Evolutionary conservation across 2,888 invertebrate genomes (phyloP).

Genomic region (Tiliacea aurago): DNA sequence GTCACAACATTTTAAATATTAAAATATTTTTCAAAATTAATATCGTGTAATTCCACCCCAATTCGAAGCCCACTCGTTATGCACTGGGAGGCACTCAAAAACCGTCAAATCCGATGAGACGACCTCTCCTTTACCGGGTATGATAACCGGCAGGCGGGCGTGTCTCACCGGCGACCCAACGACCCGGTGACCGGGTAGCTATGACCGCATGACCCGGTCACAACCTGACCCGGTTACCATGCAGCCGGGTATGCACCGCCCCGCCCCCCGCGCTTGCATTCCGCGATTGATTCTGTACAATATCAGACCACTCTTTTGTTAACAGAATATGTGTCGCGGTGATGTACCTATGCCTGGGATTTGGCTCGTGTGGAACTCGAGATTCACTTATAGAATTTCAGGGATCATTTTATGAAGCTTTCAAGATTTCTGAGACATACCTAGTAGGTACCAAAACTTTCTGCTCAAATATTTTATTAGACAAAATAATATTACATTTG

Average conservation of each 20-base stretch:
- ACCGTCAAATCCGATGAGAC: slow-evolving; percentile 68
- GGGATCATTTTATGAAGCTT: slow-evolving; percentile 9
- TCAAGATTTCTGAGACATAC: slow-evolving; percentile 15
- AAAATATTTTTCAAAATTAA: slow-evolving; percentile 30
- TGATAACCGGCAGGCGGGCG: slow-evolving; percentile 63
- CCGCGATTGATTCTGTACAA: slow-evolving; percentile 79
- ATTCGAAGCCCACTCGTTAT: slow-evolving; percentile 53
- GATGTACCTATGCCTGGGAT: slow-evolving; percentile 32
- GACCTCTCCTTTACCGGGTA: slow-evolving; percentile 50
- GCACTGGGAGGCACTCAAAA: slow-evolving; percentile 66
- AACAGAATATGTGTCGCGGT: slow-evolving; percentile 55
- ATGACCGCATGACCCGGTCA: slow-evolving; percentile 84
- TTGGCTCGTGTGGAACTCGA: slow-evolving; percentile 30
- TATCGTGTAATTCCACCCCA: slow-evolving; percentile 31
- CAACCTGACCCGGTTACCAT: slow-evolving; percentile 80
- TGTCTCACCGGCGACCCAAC: slow-evolving; percentile 65
- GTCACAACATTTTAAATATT: neutral
- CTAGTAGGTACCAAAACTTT: neutral
- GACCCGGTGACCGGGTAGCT: slow-evolving; percentile 71
- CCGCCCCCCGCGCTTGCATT: slow-evolving; percentile 72
- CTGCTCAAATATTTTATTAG: neutral
- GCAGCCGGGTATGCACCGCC: slow-evolving; percentile 73
- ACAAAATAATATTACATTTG: slow-evolving; percentile 16
- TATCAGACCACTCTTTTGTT: slow-evolving; percentile 62
- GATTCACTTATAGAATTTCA: slow-evolving; percentile 6